Base-by-base conservation (phyloP, 2,797 vertebrate genomes). In the Phataginus tetradactyla region DNA sequence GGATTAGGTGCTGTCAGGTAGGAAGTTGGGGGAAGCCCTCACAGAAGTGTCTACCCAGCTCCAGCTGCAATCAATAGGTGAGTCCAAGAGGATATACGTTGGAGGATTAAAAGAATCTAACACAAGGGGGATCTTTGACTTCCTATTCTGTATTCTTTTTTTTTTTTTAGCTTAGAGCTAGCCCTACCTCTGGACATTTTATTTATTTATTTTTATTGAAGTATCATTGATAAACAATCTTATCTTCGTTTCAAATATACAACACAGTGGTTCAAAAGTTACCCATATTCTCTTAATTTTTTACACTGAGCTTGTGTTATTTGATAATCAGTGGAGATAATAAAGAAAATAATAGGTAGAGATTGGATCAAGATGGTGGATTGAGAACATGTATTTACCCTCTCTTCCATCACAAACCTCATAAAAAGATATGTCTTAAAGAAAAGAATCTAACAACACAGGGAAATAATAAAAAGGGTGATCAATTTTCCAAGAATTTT, bases 341-440 rank as follows among this genome's bases (percentile, higher is more conserved):
- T 85, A 81, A 83, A 81, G 61, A 72, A 81, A 92, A 71, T 69
- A 72, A 23, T 64, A 92, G 5, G 7, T 66, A 39, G 34, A 94
- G 42, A 49, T 45, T 86, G n/a, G 72, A 57, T 96, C 39, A 81
- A 78, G 81, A 71, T 68, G 18, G 42, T 91, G 59, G 63, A 23
- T 81, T 42, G 42, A 78, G 8, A 63, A 94, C 3, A 29, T 61
- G 6, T n/a, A 18, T 51, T 85, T 80, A 57, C 34, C 32, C 84
- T 94, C 34, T 84, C 34, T 92, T 94, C 32, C 11, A 69, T 32
- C 27, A 15, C 32, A 96, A 72, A 95, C 95, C 53, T 80, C 37
- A 88, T 49, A 51, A 66, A 94, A 53, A 74, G 29, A 51, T 15
- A 66, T 42, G 18, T 42, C 59, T 61, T 49, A 75, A 32, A 86